These are phyloP conservation scores for Alouatta caraya DNA, from an alignment of 2,797 vertebrate genomes.

Conservation along the genomic window DNA sequence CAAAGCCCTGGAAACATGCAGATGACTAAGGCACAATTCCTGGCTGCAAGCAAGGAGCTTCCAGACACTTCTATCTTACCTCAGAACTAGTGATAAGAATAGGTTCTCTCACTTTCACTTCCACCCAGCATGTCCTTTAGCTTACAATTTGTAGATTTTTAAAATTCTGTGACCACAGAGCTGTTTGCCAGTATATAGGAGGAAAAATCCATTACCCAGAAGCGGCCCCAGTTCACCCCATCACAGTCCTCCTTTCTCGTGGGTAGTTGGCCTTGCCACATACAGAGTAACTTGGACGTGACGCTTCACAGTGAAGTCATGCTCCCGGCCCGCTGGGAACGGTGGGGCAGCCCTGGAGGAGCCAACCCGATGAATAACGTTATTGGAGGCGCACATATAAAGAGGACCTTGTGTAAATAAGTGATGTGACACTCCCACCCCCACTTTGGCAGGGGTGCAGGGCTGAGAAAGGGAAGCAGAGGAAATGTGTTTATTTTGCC, in stretches of 20 bases:
- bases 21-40: neutral
- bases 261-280: neutral
- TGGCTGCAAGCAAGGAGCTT: neutral
- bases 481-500: conserved; percentile 55
- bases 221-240: neutral
- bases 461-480: conserved; percentile 22
- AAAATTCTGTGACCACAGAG: neutral
- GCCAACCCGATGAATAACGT: neutral
- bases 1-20: neutral
- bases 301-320: neutral
- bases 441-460: conserved; percentile 12
- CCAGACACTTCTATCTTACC: neutral
- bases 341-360: neutral
- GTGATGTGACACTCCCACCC: neutral
- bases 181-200: neutral
- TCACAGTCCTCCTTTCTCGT: neutral
- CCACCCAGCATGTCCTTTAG: neutral
- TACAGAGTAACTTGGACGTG: neutral
- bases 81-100: neutral
- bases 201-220: neutral
- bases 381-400: accelerated
- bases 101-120: neutral
- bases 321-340: neutral
- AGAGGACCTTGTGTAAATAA: conserved; percentile 41
- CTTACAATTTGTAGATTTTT: neutral